Conservation (phyloP, 1,140 invertebrate species). For the Planococcus citri region DNA sequence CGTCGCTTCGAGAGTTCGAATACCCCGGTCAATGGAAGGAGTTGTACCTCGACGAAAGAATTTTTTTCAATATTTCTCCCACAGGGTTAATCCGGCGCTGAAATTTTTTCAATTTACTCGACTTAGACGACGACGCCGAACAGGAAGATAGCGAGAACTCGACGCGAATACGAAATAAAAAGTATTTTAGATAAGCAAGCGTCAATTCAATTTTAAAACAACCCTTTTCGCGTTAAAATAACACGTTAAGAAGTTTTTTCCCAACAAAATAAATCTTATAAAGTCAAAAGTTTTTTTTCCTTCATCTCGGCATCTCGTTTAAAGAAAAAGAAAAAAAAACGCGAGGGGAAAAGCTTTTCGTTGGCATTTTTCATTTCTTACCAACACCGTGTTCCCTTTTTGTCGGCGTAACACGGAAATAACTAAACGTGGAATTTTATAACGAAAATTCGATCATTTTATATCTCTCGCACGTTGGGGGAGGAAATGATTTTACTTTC, state of each 20-base stretch:
- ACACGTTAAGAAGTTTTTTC: background rate
- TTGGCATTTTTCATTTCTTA: conserved; percentile 1
- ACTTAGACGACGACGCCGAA: too few species aligned
- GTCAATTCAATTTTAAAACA: conserved; percentile 8
- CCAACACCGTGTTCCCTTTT: background rate
- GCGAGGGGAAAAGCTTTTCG: background rate
- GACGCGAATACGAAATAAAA: background rate
- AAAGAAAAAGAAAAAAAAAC: too few species aligned
- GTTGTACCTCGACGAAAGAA: too few species aligned
- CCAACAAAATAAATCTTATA: background rate
- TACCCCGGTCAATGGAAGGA: too few species aligned
- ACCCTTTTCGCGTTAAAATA: conserved; percentile 7
- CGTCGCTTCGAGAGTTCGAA: too few species aligned
- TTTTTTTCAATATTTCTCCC: too few species aligned
- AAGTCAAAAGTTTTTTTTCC: background rate
- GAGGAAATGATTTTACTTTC: too few species aligned
- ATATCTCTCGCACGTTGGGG: too few species aligned
- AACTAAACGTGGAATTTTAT: background rate
- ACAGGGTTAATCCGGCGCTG: too few species aligned
- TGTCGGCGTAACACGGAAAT: background rate
- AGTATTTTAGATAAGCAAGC: background rate
- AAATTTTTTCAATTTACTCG: too few species aligned
- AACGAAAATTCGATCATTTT: background rate
- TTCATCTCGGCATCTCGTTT: too few species aligned
- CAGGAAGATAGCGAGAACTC: background rate